A percentile compares a stretch with the other conserved stretches of the same genome.
Conservation (phyloP, 2,888 invertebrate species). For the Apotomis betuletana region DNA sequence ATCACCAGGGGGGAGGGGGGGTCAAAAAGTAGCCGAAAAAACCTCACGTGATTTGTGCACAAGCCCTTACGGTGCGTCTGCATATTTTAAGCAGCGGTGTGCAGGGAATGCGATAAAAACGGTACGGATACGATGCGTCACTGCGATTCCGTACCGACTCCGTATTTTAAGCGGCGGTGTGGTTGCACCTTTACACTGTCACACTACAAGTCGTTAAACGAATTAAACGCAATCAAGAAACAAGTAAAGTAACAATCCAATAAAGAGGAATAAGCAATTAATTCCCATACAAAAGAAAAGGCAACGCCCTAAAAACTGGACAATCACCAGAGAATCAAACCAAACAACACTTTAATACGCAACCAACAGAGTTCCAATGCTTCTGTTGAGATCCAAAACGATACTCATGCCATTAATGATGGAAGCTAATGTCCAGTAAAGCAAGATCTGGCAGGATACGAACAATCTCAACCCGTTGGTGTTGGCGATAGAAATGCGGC, state of each 20-base stretch:
- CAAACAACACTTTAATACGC: constrained; percentile 45
- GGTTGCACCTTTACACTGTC: neutral
- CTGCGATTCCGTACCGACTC: too few relatives aligned
- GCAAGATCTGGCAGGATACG: constrained; percentile 47
- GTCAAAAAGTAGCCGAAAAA: too few relatives aligned
- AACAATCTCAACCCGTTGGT: neutral
- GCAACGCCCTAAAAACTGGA: constrained; percentile 54
- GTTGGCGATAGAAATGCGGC: constrained; percentile 15
- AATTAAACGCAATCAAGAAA: constrained; percentile 52
- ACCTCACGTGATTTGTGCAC: too few relatives aligned
- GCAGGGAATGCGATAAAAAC: too few relatives aligned
- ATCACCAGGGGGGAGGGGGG: too few relatives aligned
- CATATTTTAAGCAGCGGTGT: too few relatives aligned
- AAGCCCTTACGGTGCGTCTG: too few relatives aligned
- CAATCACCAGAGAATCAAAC: constrained; percentile 46
- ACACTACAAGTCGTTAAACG: neutral
- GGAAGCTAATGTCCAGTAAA: constrained; percentile 50
- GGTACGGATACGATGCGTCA: too few relatives aligned
- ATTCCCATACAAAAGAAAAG: constrained; percentile 60
- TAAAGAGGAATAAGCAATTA: constrained; percentile 62
- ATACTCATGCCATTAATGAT: constrained; percentile 55
- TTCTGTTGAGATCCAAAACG: constrained; percentile 43
- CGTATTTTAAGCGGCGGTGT: too few relatives aligned
- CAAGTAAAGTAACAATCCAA: constrained; percentile 54
- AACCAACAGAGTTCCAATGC: constrained; percentile 48